Percentiles rank a stretch among this genome's conserved stretches.
phyloP scores from a whole-genome alignment of 2,888 invertebrate species.

The Aphidius colemani region DNA sequence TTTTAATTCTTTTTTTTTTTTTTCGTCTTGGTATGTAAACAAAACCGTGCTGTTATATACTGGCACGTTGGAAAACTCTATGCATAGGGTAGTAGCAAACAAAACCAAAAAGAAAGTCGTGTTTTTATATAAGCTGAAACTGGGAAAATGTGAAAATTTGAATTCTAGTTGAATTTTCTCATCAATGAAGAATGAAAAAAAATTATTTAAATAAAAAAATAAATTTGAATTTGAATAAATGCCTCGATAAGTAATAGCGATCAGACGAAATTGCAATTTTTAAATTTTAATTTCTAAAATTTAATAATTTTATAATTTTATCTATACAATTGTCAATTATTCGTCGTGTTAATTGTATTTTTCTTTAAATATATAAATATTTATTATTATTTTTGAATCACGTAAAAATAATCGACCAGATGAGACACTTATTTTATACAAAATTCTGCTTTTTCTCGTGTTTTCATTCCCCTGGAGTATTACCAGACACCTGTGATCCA shows the following conservation, averaged over 20 bases:
- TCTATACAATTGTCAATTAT: background rate
- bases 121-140: slow-evolving; percentile 25
- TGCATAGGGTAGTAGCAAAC: slow-evolving; percentile 49
- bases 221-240: too few relatives aligned
- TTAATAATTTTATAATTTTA: background rate
- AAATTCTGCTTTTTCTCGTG: slow-evolving; percentile 10
- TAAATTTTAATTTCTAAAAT: background rate
- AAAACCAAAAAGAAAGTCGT: slow-evolving; percentile 26
- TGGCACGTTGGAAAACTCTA: slow-evolving; percentile 39
- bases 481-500: slow-evolving; percentile 25
- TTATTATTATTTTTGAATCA: slow-evolving; percentile 11
- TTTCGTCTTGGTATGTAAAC: slow-evolving; percentile 29
- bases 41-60: slow-evolving; percentile 24
- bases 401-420: slow-evolving; percentile 20
- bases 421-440: slow-evolving; percentile 6
- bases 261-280: background rate
- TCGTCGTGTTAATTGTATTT: background rate
- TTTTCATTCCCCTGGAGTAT: slow-evolving; percentile 25
- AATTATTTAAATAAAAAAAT: too few relatives aligned
- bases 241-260: background rate
- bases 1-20: slow-evolving; percentile 11
- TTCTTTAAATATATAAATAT: background rate
- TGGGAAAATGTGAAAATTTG: background rate
- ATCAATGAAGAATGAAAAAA: too few relatives aligned
- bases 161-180: too few relatives aligned